A percentile compares a stretch with the other conserved stretches of the same genome.
These are phyloP conservation scores for Pseudeuparius sepicola DNA, from an alignment of 2,888 invertebrate genomes.

Conservation along the genomic window DNA sequence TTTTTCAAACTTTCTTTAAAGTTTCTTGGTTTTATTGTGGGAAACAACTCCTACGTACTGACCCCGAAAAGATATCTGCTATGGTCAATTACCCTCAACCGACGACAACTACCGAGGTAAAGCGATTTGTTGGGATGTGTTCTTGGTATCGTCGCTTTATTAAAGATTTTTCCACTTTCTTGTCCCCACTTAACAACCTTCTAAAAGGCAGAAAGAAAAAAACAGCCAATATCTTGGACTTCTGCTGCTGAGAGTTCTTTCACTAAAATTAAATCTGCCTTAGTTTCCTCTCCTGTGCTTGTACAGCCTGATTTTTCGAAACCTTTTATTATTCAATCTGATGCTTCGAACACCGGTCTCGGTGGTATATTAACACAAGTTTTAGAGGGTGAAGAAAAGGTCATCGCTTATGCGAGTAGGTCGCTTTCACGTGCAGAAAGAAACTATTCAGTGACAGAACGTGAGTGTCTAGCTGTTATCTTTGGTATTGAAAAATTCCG, in stretches of 20 bases:
- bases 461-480: slow-evolving; percentile 25
- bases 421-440: slow-evolving; percentile 23
- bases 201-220: slow-evolving; percentile 22
- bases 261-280: slow-evolving; percentile 20
- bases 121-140: background rate
- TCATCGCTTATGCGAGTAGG: slow-evolving; percentile 25
- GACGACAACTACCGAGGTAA: slow-evolving; percentile 8
- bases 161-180: slow-evolving; percentile 20
- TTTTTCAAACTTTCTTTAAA: slow-evolving; percentile 21
- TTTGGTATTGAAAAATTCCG: slow-evolving; percentile 13
- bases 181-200: slow-evolving; percentile 24
- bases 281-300: slow-evolving; percentile 24
- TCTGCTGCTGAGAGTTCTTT: slow-evolving; percentile 23
- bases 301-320: slow-evolving; percentile 24
- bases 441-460: slow-evolving; percentile 25
- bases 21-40: slow-evolving; percentile 27
- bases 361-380: slow-evolving; percentile 23
- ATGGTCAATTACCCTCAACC: slow-evolving; percentile 26
- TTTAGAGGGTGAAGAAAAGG: slow-evolving; percentile 21
- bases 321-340: slow-evolving; percentile 25
- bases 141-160: too few species aligned
- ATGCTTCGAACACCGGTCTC: slow-evolving; percentile 22
- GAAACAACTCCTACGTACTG: slow-evolving; percentile 22
- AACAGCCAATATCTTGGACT: too few species aligned
- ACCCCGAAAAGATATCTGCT: slow-evolving; percentile 25